Evolutionary conservation across 1,140 invertebrate genomes (phyloP).

Genomic region (Atta texana): DNA sequence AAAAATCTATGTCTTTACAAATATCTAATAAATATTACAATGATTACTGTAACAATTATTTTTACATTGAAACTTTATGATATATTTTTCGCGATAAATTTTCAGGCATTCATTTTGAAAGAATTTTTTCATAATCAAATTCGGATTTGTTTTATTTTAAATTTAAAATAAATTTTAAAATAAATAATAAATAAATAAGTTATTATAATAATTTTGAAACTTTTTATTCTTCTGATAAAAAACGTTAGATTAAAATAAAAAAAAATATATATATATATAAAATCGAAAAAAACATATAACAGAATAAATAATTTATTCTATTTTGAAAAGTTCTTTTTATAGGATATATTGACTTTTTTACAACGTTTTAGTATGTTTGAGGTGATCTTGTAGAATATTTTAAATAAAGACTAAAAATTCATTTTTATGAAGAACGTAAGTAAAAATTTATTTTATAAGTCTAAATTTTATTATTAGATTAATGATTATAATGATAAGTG

Average conservation of each 20-base stretch:
- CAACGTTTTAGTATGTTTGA: neutral
- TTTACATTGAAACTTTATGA: neutral
- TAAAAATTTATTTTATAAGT: conserved; percentile 5
- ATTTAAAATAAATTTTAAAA: neutral
- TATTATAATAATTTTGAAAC: neutral
- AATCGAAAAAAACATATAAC: too few species aligned
- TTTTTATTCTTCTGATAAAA: neutral
- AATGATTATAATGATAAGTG: neutral
- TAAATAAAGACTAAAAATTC: conserved; percentile 6
- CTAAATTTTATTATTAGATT: neutral
- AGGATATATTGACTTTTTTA: neutral
- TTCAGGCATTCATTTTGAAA: neutral
- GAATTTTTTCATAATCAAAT: neutral
- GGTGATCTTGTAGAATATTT: neutral
- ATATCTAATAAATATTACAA: neutral
- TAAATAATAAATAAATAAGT: too few species aligned
- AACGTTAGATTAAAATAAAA: neutral
- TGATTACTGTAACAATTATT: neutral
- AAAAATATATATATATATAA: too few species aligned
- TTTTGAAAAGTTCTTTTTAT: neutral
- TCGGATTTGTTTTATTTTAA: too few species aligned
- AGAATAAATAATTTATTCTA: too few species aligned
- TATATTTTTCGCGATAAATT: neutral
- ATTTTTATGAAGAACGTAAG: neutral
- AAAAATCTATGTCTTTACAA: neutral